Base-by-base conservation (phyloP, 1,140 invertebrate genomes). In the Ooceraea biroi region DNA sequence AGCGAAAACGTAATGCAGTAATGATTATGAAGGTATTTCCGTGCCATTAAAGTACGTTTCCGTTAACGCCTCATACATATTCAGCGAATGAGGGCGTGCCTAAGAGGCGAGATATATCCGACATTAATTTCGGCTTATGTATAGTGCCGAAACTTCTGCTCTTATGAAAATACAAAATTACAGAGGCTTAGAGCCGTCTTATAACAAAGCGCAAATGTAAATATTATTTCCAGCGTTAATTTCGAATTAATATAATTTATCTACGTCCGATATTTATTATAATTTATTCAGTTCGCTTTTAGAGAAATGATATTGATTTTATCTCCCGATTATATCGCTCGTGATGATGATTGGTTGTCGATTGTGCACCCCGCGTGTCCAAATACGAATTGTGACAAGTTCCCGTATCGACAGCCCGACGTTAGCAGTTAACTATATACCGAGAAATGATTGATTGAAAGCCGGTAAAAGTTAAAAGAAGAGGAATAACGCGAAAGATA, bases 41-140 rank as follows among this genome's bases (percentile, higher is more conserved):
- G 41, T 50, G 55, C 60, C 87, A 87, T 88, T 78, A 44, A 57
- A 71, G 66, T 57, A 68, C 63, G 69, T 78, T 78, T 69, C 41
- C 68, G 17, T 82, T 72, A 85, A 60, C 22, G 52, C 27, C 8
- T 77, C 77, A 78, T 88, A 57, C 83, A 83, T 88, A 88, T 88
- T 88, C 87, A 88, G 65, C 66, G 65, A 30, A 63, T 8, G 55
- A 72, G 57, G 58, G 48, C 36, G 87, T 46, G 71, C 27, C 76
- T 82, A 88, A 88, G 52, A 65, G 71, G n/a, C 57, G 58, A 76
- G 82, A 88, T 88, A 87, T 72, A 86, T 52, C n/a, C 12, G 58
- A 36, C 68, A 63, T 87, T 52, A 80, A 83, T 85, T 73, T 69
- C 19, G 57, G 65, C 25, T 80, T 44, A 58, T 12, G 19, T 48